These are phyloP conservation scores for Gymnodraco acuticeps DNA, from an alignment of 2,797 vertebrate genomes.

Conservation along the genomic window DNA sequence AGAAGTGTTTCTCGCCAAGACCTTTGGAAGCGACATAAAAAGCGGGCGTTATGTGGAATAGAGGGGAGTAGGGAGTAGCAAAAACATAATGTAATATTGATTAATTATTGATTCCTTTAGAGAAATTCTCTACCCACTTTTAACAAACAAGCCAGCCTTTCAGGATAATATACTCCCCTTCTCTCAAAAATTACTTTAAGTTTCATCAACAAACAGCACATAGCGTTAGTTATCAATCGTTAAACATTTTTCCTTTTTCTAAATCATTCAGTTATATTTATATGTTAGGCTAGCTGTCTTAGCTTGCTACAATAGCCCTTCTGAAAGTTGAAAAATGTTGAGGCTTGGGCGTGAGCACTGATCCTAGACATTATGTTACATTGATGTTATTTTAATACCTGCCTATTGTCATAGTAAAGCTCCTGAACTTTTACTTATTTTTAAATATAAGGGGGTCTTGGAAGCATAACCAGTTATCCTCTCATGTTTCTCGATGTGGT, in stretches of 20 bases:
- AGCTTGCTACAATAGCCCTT: too few species aligned
- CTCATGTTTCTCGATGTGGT: background rate
- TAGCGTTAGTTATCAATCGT: background rate
- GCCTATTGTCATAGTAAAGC: background rate
- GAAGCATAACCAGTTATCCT: too few species aligned
- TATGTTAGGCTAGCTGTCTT: background rate
- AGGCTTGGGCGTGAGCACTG: too few species aligned
- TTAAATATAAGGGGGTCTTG: too few species aligned
- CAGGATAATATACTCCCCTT: background rate
- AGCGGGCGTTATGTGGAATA: background rate
- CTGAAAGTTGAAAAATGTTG: too few species aligned
- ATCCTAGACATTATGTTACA: too few species aligned
- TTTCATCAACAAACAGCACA: background rate
- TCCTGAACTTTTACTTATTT: background rate
- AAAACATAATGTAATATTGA: slow-evolving; percentile 26
- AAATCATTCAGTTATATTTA: background rate
- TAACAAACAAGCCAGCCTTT: background rate
- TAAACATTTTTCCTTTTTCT: background rate
- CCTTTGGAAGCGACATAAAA: background rate
- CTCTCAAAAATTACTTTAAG: background rate
- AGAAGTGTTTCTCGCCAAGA: background rate
- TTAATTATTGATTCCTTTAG: slow-evolving; percentile 11
- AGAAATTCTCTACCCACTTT: background rate
- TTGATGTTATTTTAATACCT: background rate
- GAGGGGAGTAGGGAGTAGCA: background rate